Percentiles rank a stretch among this genome's conserved stretches.
Evolutionary conservation across 2,113 vertebrate genomes (phyloP).

Genomic region (Xenopus laevis): DNA sequence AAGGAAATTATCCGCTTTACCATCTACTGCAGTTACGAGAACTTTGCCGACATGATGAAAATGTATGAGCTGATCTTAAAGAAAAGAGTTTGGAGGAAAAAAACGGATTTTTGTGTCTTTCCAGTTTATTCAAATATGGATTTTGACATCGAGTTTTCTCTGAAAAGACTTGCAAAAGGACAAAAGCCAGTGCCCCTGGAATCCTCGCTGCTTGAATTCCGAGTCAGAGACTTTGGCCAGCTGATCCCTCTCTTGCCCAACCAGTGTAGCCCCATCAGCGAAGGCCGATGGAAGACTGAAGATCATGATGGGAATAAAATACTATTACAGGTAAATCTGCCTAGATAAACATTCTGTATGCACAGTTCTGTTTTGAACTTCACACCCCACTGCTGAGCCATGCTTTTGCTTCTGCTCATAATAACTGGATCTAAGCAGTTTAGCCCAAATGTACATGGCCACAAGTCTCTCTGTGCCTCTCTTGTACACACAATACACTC

Average conservation of each 20-base stretch:
- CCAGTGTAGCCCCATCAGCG: conserved; percentile 88
- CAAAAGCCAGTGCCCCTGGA: conserved; percentile 69
- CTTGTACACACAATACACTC: too few species aligned
- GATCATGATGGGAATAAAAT: conserved; percentile 93
- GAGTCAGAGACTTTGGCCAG: conserved; percentile 80
- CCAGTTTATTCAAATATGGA: conserved; percentile 82
- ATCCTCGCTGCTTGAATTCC: conserved; percentile 83
- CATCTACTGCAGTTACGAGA: conserved; percentile 80
- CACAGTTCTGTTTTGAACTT: too few species aligned
- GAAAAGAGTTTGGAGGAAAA: conserved; percentile 71
- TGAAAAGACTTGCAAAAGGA: conserved; percentile 79
- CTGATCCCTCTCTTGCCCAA: conserved; percentile 85
- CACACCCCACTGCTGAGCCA: too few species aligned
- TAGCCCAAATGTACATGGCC: too few species aligned
- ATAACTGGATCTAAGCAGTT: too few species aligned
- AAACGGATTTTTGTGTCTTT: conserved; percentile 82
- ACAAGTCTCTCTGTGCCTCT: too few species aligned
- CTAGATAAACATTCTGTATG: background rate
- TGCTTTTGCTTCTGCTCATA: too few species aligned
- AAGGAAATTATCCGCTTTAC: conserved; percentile 86
- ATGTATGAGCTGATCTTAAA: conserved; percentile 82
- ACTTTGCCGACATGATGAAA: conserved; percentile 74
- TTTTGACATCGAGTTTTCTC: conserved; percentile 87
- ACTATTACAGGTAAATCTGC: conserved; percentile 79
- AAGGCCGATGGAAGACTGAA: conserved; percentile 88